phyloP scores from a whole-genome alignment of 2,888 invertebrate species.

The Hemaris fuciformis region DNA sequence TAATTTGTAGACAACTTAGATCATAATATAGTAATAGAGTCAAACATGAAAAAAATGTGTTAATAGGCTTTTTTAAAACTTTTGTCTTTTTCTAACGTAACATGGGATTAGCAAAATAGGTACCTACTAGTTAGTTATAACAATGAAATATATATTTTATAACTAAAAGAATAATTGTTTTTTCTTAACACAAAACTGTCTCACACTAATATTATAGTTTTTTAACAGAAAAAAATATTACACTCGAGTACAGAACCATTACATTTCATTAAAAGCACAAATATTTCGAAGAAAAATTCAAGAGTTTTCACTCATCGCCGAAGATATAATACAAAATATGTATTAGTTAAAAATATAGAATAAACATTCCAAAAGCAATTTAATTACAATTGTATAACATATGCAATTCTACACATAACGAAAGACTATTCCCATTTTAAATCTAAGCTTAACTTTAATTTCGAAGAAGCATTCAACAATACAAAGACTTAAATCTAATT shows the following conservation, averaged over 20 bases:
- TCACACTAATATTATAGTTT: too few relatives aligned
- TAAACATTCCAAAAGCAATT: not conserved
- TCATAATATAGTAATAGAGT: not conserved
- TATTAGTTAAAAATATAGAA: not conserved
- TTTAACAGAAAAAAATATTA: too few relatives aligned
- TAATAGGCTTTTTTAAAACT: too few relatives aligned
- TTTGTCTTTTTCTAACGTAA: too few relatives aligned
- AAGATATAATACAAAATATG: not conserved
- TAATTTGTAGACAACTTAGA: not conserved
- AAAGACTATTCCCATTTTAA: not conserved
- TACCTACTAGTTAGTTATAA: too few relatives aligned
- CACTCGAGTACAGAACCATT: too few relatives aligned
- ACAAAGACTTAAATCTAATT: slow-evolving; percentile 4
- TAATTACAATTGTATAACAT: not conserved
- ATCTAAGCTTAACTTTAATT: slow-evolving; percentile 23
- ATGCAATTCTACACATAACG: not conserved
- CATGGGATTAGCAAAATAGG: too few relatives aligned
- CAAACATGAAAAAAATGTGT: too few relatives aligned
- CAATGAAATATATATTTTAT: too few relatives aligned
- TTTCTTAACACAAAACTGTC: too few relatives aligned
- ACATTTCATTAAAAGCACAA: not conserved
- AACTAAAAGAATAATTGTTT: too few relatives aligned
- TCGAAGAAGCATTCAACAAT: slow-evolving; percentile 4
- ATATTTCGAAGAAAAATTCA: not conserved
- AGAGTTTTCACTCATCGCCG: not conserved